phyloP scores from a whole-genome alignment of 30 jellyfish, hydroid and myxozoan species.

The Rhopilema esculentum region DNA sequence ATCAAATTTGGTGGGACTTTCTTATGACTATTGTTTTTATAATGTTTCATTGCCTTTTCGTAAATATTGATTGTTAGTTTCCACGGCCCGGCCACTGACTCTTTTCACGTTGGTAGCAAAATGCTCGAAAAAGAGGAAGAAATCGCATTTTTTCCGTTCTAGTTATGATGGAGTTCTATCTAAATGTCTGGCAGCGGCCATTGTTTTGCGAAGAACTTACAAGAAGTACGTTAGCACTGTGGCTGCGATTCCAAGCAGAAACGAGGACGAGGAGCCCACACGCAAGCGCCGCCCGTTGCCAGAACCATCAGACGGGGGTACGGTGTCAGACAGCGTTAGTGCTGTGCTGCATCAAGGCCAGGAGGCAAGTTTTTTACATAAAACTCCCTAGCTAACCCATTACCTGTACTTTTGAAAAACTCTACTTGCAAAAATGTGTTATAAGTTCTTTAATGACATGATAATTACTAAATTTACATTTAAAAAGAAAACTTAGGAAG shows the following conservation, averaged over 20 bases:
- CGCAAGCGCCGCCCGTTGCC: slow-evolving; percentile 11
- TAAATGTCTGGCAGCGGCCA: slow-evolving; percentile 83
- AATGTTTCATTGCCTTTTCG: no score
- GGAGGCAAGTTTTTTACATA: neutral
- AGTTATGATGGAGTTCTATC: slow-evolving; percentile 81
- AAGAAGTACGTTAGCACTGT: slow-evolving; percentile 42
- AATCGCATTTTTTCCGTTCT: neutral
- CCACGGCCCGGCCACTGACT: no score
- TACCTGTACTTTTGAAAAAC: no score
- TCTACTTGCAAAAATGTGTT: no score
- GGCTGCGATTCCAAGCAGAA: neutral
- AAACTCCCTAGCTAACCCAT: neutral
- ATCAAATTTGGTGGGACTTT: no score
- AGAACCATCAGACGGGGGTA: neutral
- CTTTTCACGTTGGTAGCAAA: no score
- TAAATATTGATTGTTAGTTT: no score
- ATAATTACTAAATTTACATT: no score
- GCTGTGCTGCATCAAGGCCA: neutral
- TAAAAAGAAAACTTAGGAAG: no score
- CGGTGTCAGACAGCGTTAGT: neutral
- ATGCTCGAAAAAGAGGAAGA: no score
- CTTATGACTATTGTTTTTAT: no score
- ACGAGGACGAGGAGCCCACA: neutral
- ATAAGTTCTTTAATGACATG: no score
- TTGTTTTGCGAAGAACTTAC: slow-evolving; percentile 64